Percentiles rank a stretch among this genome's conserved stretches.
phyloP scores from a whole-genome alignment of 1,140 invertebrate species.

The Tribolium madens region DNA sequence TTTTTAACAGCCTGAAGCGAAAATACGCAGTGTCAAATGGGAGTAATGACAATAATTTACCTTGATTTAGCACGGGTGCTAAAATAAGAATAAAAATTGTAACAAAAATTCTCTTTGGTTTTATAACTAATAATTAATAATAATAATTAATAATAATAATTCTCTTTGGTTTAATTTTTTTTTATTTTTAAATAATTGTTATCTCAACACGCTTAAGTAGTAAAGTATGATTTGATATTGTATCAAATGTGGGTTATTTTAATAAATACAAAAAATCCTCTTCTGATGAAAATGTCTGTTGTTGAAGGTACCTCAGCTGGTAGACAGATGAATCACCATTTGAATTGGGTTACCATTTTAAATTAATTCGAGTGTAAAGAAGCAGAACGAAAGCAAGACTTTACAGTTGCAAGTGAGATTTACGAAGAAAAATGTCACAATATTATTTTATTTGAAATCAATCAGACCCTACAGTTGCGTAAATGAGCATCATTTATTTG shows the following conservation, averaged over 20 bases:
- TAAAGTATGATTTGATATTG: too few relatives aligned
- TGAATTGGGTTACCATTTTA: background rate
- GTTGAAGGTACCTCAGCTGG: background rate
- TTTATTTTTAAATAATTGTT: too few relatives aligned
- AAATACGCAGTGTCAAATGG: conserved; percentile 5
- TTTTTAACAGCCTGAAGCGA: background rate
- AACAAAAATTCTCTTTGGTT: too few relatives aligned
- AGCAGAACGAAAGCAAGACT: background rate
- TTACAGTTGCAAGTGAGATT: background rate
- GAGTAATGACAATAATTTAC: background rate
- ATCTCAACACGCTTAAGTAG: too few relatives aligned
- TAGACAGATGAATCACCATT: conserved; percentile 10
- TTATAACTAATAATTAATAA: too few relatives aligned
- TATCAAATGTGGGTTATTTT: too few relatives aligned
- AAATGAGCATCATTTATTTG: too few relatives aligned
- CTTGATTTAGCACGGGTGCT: background rate
- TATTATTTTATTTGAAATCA: background rate
- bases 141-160: too few relatives aligned
- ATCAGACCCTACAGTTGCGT: too few relatives aligned
- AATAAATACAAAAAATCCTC: background rate
- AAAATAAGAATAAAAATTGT: background rate
- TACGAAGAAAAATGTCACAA: background rate
- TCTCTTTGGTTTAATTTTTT: too few relatives aligned
- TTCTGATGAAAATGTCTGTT: background rate
- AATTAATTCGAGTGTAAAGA: conserved; percentile 2